Base-by-base conservation (phyloP, 2,888 invertebrate genomes). In the Bembecia ichneumoniformis region DNA sequence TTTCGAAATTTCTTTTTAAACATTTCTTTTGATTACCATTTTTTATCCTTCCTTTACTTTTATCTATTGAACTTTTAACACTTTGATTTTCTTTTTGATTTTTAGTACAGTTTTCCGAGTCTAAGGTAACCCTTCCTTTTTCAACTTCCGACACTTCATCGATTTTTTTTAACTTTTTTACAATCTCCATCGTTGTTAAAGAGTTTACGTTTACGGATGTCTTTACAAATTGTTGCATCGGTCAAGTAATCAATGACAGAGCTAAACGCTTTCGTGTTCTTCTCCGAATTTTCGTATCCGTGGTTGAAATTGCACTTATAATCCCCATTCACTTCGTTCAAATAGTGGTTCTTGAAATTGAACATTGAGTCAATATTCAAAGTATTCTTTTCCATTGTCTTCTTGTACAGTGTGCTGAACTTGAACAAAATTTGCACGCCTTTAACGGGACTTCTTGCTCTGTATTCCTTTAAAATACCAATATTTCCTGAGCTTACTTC, bases 271-370 rank as follows among this genome's bases (percentile, higher is more conserved):
- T 47, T 47, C 1, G 61, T 11, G 36, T 52, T 56, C 0, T 16
- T 28, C 2, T 10, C 7, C 0, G 35, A 50, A 1, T 34, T 16
- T 0, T 49, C 46, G 15, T 64, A 61, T 46, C 57, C 60, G 48
- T 63, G 62, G 7, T 47, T 58, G n/a, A 56, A 65, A 3, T 15
- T 56, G 44, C 64, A 59, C 49, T 57, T 57, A 7, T 55, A 60
- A 1, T 58, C 54, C 2, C 67, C 55, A 1, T 64, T 68, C 0
- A 81, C 73, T 55, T 83, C 84, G 1, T 61, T 71, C 0, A 84
- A 49, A 49, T 83, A 82, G 1, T 67, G 70, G 45, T 70, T 71
- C 54, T 84, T 79, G 20, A 84, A 84, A 1, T 60, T 72, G 10
- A 83, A 82, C 1, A 82, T 20, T n/a, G n/a, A n/a, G 36, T 81